Conservation (phyloP, 2,113 vertebrate genomes). For the Callorhinus ursinus region DNA sequence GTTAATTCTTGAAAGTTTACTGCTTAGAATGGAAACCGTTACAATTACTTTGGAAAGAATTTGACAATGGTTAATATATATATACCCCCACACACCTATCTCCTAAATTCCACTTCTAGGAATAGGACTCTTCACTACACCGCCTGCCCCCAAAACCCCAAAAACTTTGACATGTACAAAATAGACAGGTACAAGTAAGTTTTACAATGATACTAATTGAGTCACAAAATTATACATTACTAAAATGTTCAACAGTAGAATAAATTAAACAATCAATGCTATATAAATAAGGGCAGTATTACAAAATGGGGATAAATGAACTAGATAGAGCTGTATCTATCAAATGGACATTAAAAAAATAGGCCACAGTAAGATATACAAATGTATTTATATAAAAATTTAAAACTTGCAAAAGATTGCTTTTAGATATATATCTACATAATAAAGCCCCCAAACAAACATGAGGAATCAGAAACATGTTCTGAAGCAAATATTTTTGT, state of each 20-base stretch:
- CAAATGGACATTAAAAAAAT: background rate
- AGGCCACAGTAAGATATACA: background rate
- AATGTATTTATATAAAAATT: background rate
- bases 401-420: background rate
- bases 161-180: background rate
- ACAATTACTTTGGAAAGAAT: background rate
- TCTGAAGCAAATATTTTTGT: slow-evolving; percentile 25
- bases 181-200: background rate
- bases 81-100: background rate
- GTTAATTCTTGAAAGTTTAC: background rate
- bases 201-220: background rate
- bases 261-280: background rate
- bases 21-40: background rate
- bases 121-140: background rate
- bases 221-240: background rate
- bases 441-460: background rate
- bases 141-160: fast-evolving
- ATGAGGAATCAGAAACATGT: background rate
- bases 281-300: background rate
- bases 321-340: background rate
- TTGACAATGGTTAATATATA: background rate
- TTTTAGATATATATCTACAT: background rate
- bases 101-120: background rate
- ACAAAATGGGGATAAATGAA: background rate
- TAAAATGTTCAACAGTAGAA: background rate